Base-by-base conservation (phyloP, 2,888 invertebrate species). In the Drosophila sordidula region DNA sequence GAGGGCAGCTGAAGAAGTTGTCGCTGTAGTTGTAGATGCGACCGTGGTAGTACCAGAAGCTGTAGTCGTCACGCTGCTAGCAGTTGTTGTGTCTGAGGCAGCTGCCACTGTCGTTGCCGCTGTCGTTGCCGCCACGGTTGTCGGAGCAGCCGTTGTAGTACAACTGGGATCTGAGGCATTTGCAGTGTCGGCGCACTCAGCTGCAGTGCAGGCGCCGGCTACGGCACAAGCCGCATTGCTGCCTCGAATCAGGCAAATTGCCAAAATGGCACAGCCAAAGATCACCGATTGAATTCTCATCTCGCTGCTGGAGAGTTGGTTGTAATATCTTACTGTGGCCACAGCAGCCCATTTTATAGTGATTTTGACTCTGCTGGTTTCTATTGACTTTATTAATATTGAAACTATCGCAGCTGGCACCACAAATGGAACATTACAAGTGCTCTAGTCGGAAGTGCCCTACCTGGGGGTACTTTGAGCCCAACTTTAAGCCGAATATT, bases 201-300 rank as follows among this genome's bases (percentile, higher is more conserved):
- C 9, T 5, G 12, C 11, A 11, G 49, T 50, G n/a, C 50, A 63
- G 3, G 47, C 1, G 0, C 3, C 22, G 22, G 0, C 12, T 0
- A 26, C 12, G 14, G 12, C 25, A 22, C 59, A 61, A 4, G 8
- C 6, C 18, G 59, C 62, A 11, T 63, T 22, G 29, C 16, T 42
- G 52, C 41, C 14, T 5, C 14, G 42, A 18, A 47, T 22, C 8
- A 64, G 22, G 46, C 52, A 52, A 45, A 64, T 44, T 14, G 47
- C 36, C 52, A 65, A 12, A 12, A 65, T 6, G 41, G 26, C 64
- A 25, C 52, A 63, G 52, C 51, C 26, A 1, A 65, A 6, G 34
- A 65, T 52, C 11, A 63, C 18, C 4, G 64, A 41, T 63, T 51
- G 52, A 12, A 52, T 12, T 47, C 51, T 45, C 64, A 64, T 64